A percentile compares a stretch with the other conserved stretches of the same genome.
phyloP scores from a whole-genome alignment of 2,113 vertebrate genomes.

The Arenaria interpres region DNA sequence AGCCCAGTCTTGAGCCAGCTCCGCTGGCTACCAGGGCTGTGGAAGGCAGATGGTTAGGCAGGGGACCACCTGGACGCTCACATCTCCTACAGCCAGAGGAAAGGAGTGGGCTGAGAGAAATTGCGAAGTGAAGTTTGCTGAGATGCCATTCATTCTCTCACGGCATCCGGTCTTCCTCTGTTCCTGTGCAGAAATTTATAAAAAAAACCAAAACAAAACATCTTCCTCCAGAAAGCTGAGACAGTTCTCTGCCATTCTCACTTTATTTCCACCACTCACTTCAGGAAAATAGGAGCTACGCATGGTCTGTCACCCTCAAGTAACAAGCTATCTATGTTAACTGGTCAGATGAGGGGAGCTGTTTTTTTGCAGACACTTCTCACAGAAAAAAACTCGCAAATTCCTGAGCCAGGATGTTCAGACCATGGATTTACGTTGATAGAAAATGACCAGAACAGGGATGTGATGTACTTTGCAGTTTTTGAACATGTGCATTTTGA shows the following conservation, averaged over 20 bases:
- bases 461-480: not conserved
- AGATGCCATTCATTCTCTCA: not conserved
- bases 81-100: not conserved
- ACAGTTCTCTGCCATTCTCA: not conserved
- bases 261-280: not conserved
- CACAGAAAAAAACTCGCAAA: not conserved
- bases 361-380: not conserved
- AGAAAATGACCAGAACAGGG: not conserved
- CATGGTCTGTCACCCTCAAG: not conserved
- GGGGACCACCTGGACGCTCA: not conserved
- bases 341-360: not conserved
- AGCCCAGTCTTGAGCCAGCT: not conserved
- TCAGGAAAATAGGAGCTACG: not conserved
- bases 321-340: not conserved
- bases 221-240: not conserved
- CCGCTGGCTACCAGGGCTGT: not conserved
- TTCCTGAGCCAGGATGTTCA: not conserved
- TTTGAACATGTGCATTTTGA: not conserved
- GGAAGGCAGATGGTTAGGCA: accelerated
- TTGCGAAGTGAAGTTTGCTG: not conserved
- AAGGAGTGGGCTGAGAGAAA: not conserved
- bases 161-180: not conserved
- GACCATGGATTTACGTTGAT: not conserved
- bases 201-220: not conserved
- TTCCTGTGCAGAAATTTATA: not conserved